A percentile compares a stretch with the other conserved stretches of the same genome.
These are phyloP conservation scores for Melieria crassipennis DNA, from an alignment of 2,888 invertebrate genomes.

Conservation along the genomic window DNA sequence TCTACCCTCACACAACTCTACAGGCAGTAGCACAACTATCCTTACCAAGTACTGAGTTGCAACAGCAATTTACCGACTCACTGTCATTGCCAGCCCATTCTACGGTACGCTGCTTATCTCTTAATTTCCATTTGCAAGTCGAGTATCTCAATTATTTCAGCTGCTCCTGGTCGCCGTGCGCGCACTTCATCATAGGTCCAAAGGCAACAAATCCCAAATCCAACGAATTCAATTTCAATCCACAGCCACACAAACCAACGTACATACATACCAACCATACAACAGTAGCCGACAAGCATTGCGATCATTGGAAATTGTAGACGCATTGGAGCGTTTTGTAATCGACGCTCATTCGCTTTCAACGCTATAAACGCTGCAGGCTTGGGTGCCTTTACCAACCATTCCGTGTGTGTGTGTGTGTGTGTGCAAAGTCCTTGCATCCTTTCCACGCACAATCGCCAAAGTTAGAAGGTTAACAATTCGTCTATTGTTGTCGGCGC, in stretches of 20 bases:
- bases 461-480: slow-evolving; percentile 37
- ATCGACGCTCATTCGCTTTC: slow-evolving; percentile 45
- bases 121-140: slow-evolving; percentile 48
- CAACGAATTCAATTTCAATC: slow-evolving; percentile 27
- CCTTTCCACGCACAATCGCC: slow-evolving; percentile 25
- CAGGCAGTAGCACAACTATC: too few relatives aligned
- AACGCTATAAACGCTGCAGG: slow-evolving; percentile 20
- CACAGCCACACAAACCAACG: slow-evolving; percentile 7
- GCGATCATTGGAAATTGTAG: slow-evolving; percentile 63
- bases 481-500: slow-evolving; percentile 23
- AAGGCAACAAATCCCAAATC: slow-evolving; percentile 27
- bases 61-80: too few relatives aligned
- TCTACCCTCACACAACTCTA: too few relatives aligned
- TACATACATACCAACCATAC: not conserved
- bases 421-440: slow-evolving; percentile 20
- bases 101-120: slow-evolving; percentile 43
- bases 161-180: slow-evolving; percentile 47
- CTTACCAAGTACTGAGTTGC: too few relatives aligned
- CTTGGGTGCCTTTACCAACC: not conserved
- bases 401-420: not conserved
- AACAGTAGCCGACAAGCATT: slow-evolving; percentile 44
- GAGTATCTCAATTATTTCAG: slow-evolving; percentile 63
- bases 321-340: slow-evolving; percentile 60
- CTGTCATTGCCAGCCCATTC: not conserved
- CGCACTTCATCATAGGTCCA: slow-evolving; percentile 26